These are phyloP conservation scores for Caenorhabditis becei DNA, from an alignment of 2,888 invertebrate species.

Conservation along the genomic window DNA sequence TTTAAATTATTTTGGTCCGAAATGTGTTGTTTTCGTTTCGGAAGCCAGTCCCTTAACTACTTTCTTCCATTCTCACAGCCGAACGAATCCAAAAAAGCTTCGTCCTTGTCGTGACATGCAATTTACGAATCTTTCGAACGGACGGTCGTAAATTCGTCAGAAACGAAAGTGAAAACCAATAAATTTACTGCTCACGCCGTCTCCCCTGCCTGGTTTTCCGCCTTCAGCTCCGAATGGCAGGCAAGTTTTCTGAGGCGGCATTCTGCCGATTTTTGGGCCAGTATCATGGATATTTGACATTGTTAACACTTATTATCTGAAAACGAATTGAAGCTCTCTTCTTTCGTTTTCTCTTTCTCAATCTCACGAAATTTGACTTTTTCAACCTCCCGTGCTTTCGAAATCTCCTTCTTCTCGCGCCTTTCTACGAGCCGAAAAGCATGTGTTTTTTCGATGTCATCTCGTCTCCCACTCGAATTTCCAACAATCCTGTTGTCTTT, in stretches of 20 bases:
- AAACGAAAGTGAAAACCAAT: not conserved
- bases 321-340: no score
- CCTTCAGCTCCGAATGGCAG: no score
- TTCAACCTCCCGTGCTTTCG: not conserved
- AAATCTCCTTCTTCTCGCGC: not conserved
- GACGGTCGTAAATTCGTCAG: slow-evolving; percentile 10
- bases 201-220: no score
- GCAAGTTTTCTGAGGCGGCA: no score
- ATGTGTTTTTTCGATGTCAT: slow-evolving; percentile 33
- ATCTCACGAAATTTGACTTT: not conserved
- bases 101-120: not conserved
- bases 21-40: slow-evolving; percentile 1
- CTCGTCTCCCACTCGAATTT: slow-evolving; percentile 41
- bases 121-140: not conserved
- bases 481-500: slow-evolving; percentile 36
- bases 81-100: slow-evolving; percentile 4
- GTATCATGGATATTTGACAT: no score
- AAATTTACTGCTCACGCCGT: not conserved
- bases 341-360: not conserved
- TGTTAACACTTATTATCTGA: no score
- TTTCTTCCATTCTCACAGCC: not conserved
- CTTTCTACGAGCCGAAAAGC: slow-evolving; percentile 1
- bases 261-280: no score
- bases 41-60: no score
- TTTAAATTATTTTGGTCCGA: no score